These are phyloP conservation scores for Leucophenga varia DNA, from an alignment of 1,140 invertebrate species.

Conservation along the genomic window DNA sequence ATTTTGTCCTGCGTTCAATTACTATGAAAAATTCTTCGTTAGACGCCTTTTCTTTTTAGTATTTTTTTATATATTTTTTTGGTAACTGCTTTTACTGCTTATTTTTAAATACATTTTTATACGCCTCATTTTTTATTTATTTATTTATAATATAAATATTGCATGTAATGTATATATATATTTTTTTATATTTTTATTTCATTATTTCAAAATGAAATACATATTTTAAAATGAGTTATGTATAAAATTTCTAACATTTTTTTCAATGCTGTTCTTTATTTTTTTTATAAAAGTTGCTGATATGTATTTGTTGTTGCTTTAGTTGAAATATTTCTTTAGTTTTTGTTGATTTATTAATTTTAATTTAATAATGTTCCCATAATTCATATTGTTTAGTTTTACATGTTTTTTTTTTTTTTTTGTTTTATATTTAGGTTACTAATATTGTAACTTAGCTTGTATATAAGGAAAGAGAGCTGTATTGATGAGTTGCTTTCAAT, in stretches of 20 bases:
- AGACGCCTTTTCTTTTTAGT: no score
- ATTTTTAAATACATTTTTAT: conserved; percentile 40
- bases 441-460: no score
- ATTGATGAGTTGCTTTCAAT: no score
- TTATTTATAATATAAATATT: conserved; percentile 2
- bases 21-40: no score
- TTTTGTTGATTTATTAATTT: conserved; percentile 30
- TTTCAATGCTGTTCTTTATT: conserved; percentile 20
- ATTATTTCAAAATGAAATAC: no score
- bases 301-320: conserved; percentile 49
- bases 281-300: conserved; percentile 39
- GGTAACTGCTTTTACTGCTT: conserved; percentile 46
- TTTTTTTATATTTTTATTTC: conserved; percentile 11
- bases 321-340: conserved; percentile 13
- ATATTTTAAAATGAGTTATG: no score
- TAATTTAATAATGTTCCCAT: conserved; percentile 54
- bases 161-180: conserved; percentile 9
- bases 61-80: conserved; percentile 23
- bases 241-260: conserved; percentile 22
- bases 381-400: conserved; percentile 54
- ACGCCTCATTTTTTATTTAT: conserved; percentile 26
- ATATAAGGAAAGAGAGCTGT: no score
- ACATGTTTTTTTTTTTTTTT: conserved; percentile 25
- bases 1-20: conserved; percentile 15
- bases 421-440: no score